A percentile compares a stretch with the other conserved stretches of the same genome.
Conservation (phyloP, 2,797 vertebrate genomes). For the Notolabrus celidotus region DNA sequence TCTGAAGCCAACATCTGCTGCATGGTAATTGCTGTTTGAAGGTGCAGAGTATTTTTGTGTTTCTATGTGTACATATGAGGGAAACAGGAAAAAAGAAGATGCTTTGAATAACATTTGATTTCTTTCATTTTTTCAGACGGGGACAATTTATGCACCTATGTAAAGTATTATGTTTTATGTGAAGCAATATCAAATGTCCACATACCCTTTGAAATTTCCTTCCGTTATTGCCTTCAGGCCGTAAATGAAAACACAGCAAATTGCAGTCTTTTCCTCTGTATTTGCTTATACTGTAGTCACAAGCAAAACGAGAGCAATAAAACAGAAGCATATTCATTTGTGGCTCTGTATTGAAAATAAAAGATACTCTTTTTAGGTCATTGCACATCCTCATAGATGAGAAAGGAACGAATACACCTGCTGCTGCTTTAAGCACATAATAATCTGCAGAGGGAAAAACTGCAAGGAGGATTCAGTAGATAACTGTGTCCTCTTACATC, state of each 20-base stretch:
- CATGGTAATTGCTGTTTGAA: constrained; percentile 58
- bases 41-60: constrained; percentile 25
- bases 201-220: constrained; percentile 7
- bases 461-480: background rate
- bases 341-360: background rate
- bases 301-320: background rate
- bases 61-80: background rate
- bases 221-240: constrained; percentile 11
- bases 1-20: constrained; percentile 61
- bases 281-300: constrained; percentile 11
- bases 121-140: constrained; percentile 38
- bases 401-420: background rate
- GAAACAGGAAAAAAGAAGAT: background rate
- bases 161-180: constrained; percentile 40
- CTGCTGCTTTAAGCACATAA: background rate
- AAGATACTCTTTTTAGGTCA: constrained; percentile 4
- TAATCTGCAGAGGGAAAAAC: background rate
- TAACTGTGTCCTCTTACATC: background rate
- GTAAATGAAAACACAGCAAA: constrained; percentile 38
- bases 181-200: constrained; percentile 40
- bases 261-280: constrained; percentile 14
- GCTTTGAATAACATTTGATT: constrained; percentile 38
- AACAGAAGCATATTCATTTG: constrained; percentile 17
- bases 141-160: constrained; percentile 38
- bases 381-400: background rate